Evolutionary conservation across 30 jellyfish, hydroid and myxozoan species (phyloP).

Genomic region (Cassiopea xamachana): DNA sequence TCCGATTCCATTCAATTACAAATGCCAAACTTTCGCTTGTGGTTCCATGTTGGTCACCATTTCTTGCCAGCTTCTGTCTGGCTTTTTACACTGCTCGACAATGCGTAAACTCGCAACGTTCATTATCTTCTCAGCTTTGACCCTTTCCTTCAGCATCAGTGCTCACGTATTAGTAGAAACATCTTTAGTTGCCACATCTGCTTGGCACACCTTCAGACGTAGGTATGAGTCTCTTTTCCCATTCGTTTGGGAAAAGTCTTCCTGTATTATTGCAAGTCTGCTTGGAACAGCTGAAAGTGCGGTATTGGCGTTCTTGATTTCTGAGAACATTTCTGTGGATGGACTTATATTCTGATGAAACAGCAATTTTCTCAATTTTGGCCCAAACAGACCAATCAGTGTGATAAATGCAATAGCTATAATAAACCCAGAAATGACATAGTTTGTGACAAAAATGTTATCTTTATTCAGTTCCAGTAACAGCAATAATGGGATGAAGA

Average conservation of each 20-base stretch:
- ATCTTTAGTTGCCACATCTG: conserved; percentile 10
- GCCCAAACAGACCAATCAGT: conserved; percentile 89
- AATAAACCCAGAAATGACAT: conserved; percentile 64
- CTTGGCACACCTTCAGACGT: neutral
- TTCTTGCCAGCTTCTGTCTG: no score
- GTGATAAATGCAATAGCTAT: conserved; percentile 74
- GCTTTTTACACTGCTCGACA: no score
- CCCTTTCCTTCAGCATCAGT: no score
- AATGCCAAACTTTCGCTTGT: no score
- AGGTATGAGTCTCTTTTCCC: neutral
- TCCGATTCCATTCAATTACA: no score
- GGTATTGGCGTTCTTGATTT: neutral
- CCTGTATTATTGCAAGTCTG: conserved; percentile 18
- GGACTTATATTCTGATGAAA: conserved; percentile 37
- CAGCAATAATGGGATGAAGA: conserved; percentile 61
- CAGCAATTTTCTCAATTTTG: conserved; percentile 59
- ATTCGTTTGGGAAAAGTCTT: neutral
- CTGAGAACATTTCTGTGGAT: conserved; percentile 36
- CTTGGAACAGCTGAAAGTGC: neutral
- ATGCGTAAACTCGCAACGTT: no score
- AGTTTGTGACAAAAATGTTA: conserved; percentile 37
- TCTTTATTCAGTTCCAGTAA: conserved; percentile 42
- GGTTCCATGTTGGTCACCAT: no score
- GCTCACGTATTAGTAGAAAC: conserved; percentile 48
- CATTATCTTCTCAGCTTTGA: no score